Evolutionary conservation across 2,888 invertebrate species (phyloP).

Genomic region (Epinotia bilunana): DNA sequence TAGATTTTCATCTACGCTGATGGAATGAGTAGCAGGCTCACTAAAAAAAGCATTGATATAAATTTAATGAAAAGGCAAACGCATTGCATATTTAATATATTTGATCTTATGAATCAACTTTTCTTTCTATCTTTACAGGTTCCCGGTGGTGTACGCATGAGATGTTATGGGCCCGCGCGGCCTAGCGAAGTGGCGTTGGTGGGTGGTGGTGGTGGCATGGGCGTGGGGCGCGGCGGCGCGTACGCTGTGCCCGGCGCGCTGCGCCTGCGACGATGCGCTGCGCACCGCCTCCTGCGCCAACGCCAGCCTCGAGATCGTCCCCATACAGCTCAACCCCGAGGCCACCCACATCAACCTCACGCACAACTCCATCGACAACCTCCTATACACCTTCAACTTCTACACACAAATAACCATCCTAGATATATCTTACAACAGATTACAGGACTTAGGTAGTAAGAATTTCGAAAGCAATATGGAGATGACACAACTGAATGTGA

Average conservation of each 20-base stretch:
- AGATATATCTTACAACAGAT: conserved; percentile 92
- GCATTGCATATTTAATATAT: neutral
- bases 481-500: conserved; percentile 90
- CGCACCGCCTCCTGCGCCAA: conserved; percentile 90
- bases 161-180: conserved; percentile 82
- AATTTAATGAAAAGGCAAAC: conserved; percentile 26
- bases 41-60: conserved; percentile 46
- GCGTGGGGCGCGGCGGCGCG: conserved; percentile 82
- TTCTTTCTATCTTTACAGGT: conserved; percentile 69
- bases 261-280: conserved; percentile 91
- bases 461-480: conserved; percentile 92
- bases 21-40: conserved; percentile 58
- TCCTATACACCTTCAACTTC: conserved; percentile 91
- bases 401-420: conserved; percentile 91
- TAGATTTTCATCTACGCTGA: conserved; percentile 61
- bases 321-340: conserved; percentile 95
- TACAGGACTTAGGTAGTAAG: conserved; percentile 91
- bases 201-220: conserved; percentile 83
- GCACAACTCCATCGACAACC: conserved; percentile 91
- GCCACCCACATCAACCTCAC: conserved; percentile 92
- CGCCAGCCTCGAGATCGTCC: conserved; percentile 92
- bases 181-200: conserved; percentile 81
- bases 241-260: conserved; percentile 91
- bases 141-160: conserved; percentile 76
- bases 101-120: neutral